A percentile compares a stretch with the other conserved stretches of the same genome.
These are phyloP conservation scores for Amblyornis subalaris DNA, from an alignment of 2,113 vertebrate genomes.

Conservation along the genomic window DNA sequence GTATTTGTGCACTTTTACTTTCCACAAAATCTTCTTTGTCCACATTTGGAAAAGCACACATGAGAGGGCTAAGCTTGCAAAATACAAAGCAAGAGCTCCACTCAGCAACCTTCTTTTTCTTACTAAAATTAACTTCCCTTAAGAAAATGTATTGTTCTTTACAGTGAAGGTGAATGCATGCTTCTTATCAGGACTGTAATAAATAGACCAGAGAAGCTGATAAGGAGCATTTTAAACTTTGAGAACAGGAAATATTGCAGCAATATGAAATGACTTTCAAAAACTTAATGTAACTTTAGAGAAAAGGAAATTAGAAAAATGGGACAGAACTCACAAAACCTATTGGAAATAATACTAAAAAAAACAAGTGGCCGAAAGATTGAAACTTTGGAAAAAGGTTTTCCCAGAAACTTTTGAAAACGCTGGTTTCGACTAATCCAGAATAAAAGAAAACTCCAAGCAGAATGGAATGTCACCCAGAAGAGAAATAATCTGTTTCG, in stretches of 20 bases:
- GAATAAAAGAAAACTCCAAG: background rate
- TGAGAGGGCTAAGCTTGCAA: background rate
- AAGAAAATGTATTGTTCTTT: background rate
- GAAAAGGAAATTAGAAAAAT: background rate
- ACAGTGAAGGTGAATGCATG: background rate
- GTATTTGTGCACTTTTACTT: background rate
- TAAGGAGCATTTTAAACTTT: background rate
- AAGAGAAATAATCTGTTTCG: background rate
- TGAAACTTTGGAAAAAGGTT: background rate
- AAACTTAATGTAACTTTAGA: background rate
- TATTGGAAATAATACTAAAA: background rate
- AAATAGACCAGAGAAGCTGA: background rate
- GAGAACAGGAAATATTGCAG: background rate
- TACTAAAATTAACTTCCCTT: background rate
- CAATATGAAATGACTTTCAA: background rate
- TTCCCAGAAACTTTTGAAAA: background rate
- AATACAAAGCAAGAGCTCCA: background rate
- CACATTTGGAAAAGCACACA: background rate
- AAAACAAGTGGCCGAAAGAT: background rate
- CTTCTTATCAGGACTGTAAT: background rate
- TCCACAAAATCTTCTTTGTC: background rate
- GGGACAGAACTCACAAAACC: background rate
- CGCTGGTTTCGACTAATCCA: background rate
- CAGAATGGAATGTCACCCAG: background rate
- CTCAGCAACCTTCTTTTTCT: background rate